Percentiles rank a stretch among this genome's conserved stretches.
These are phyloP conservation scores for Vultur gryphus DNA, from an alignment of 2,797 vertebrate species.

Conservation along the genomic window DNA sequence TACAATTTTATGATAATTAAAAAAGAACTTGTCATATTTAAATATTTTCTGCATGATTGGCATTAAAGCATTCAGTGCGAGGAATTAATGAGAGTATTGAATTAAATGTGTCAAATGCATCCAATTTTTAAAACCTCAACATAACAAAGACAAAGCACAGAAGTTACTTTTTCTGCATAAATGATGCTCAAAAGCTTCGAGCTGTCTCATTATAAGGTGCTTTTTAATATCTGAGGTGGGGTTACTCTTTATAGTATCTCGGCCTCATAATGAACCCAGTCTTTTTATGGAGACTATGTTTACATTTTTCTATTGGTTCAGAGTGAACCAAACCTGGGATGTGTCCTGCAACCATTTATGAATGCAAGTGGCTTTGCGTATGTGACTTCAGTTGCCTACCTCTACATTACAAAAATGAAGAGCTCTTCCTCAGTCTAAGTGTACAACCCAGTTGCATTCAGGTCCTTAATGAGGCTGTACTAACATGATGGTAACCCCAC, in stretches of 20 bases:
- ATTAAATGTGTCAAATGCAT: conserved; percentile 34
- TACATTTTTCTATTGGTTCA: neutral
- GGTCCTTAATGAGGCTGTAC: neutral
- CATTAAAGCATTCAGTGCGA: neutral
- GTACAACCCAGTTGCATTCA: neutral
- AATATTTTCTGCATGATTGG: conserved; percentile 23
- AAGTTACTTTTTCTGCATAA: neutral
- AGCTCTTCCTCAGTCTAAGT: neutral
- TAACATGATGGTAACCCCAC: neutral
- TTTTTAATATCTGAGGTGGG: neutral
- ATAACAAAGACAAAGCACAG: neutral
- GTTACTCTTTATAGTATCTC: neutral
- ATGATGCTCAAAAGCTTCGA: neutral
- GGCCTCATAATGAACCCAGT: neutral
- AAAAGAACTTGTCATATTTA: conserved; percentile 29
- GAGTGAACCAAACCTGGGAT: neutral
- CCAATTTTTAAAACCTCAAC: neutral
- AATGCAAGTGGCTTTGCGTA: neutral
- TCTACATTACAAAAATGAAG: neutral
- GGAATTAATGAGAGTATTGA: conserved; percentile 48
- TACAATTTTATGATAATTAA: conserved; percentile 20
- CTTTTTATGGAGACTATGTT: neutral
- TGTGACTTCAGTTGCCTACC: neutral
- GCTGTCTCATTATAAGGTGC: neutral
- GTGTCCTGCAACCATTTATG: neutral